Evolutionary conservation across 1,140 invertebrate species (phyloP), one percentile per base, ranked within the genome.

Genomic region (Babylonia areolata): DNA sequence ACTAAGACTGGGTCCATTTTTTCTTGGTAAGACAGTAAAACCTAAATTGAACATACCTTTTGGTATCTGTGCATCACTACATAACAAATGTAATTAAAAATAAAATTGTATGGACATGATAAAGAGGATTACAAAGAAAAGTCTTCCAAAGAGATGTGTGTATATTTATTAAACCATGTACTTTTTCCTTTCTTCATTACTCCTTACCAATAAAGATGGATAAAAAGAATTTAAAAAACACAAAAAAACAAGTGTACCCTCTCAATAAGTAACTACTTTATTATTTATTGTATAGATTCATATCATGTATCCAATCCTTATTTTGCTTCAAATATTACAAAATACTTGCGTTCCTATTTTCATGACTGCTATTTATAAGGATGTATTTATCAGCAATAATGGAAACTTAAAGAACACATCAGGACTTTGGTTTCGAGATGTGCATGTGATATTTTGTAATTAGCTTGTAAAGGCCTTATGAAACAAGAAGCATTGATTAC

Each of bases 141-240:
- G 75, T 77, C 75, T 77, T 77, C 75, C 75, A 77, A 77, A 77
- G 37, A 77, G 35, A 73, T 77, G 35, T 77, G 35, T 77, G 37
- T 40, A 40, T 77, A 40, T 77, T 40, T 40, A 15, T 77, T 77
- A 77, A 28, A 64, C 0, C 28, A 5, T 39, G 75, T 77, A 40
- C 23, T 20, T 6, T 20, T n/a, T n/a, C n/a, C 28, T 64, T 64
- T 77, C 75, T 40, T 23, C 40, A 28, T 77, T n/a, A 40, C 23
- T 28, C 37, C 17, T 40, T 3, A 40, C 5, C 17, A 35, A 73
- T 6, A 73, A 73, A 35, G 5, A 73, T 3, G 6, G 35, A 33
- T n/a, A 33, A 73, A 73, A 73, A 11, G 71, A 28, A 73, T 15
- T 37, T 11, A 23, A 40, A 77, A 40, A 40, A 77, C 1, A 35